phyloP scores from a whole-genome alignment of 2,888 invertebrate genomes.

The Brachylomia viminalis region DNA sequence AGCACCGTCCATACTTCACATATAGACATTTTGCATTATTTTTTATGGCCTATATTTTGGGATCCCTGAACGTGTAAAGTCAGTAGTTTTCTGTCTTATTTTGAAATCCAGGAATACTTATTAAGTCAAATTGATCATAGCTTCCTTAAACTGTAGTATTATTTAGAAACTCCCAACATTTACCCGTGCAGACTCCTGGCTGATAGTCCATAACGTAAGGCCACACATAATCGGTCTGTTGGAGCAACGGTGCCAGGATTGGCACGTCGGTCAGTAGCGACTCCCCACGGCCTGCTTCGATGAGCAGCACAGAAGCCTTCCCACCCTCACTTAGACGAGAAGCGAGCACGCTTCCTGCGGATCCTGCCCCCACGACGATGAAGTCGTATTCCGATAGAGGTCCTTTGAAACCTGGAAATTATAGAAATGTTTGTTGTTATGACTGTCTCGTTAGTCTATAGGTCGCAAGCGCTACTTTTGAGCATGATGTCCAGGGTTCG shows the following conservation, averaged over 20 bases:
- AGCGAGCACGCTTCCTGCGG: conserved; percentile 89
- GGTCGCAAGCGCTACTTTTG: background rate
- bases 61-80: background rate
- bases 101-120: background rate
- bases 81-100: background rate
- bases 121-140: background rate
- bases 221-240: conserved; percentile 87
- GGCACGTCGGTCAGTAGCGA: conserved; percentile 85
- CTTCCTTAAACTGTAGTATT: background rate
- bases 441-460: background rate
- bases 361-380: conserved; percentile 89
- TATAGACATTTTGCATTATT: background rate
- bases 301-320: conserved; percentile 85
- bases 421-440: background rate
- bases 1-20: background rate
- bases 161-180: background rate
- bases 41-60: too few species aligned
- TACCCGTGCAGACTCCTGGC: conserved; percentile 88
- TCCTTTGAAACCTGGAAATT: conserved; percentile 80
- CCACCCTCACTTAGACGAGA: conserved; percentile 86
- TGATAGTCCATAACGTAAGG: conserved; percentile 90
- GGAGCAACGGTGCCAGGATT: conserved; percentile 83
- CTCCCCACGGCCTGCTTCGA: conserved; percentile 88
- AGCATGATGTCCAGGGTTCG: background rate
- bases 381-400: conserved; percentile 86